Evolutionary conservation across 2,113 vertebrate species (phyloP), one percentile per base, ranked within the genome.

Genomic region (Albula goreensis): DNA sequence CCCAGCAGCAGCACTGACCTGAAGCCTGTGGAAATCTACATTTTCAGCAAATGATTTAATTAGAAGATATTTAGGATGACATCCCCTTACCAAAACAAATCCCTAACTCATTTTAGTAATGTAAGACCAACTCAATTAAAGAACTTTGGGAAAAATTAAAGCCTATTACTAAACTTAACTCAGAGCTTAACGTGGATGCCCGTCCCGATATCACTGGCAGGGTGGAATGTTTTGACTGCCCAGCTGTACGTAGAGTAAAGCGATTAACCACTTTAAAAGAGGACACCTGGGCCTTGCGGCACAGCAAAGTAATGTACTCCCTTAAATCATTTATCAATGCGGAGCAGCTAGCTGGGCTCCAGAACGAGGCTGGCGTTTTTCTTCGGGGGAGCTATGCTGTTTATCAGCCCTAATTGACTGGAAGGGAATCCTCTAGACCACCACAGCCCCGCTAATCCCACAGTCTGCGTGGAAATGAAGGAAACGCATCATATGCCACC

Each of bases 291-390:
- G 84, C 88, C 89, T 87, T 49, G 78, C 79, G 57, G 82, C 56
- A 48, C 49, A 80, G 17, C 85, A 85, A 84, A 87, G 52, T 86
- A 91, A 89, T 89, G 86, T 89, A 85, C 88, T 86, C 86, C 66
- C 86, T 83, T 91, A 90, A 91, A 93, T 93, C 88, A 92, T 93
- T 92, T 89, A 92, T 93, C 92, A 86, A 88, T 85, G 78, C 84
- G 79, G 79, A 66, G 86, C 87, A 87, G 86, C n/a, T 31, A 80
- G 85, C 79, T 85, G 81, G 57, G 57, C 56, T 50, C 56, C 9
- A n/a, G 12, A 57, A 81, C 88, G 88, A 90, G 88, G 87, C 86
- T 88, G 63, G 85, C 22, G 83, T 89, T 87, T 88, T 80, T 87
- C 49, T 79, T 85, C 86, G 89, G 86, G 87, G 87, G 81, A 86